These are phyloP conservation scores for Lampropteryx suffumata DNA, from an alignment of 2,888 invertebrate genomes.

Conservation along the genomic window DNA sequence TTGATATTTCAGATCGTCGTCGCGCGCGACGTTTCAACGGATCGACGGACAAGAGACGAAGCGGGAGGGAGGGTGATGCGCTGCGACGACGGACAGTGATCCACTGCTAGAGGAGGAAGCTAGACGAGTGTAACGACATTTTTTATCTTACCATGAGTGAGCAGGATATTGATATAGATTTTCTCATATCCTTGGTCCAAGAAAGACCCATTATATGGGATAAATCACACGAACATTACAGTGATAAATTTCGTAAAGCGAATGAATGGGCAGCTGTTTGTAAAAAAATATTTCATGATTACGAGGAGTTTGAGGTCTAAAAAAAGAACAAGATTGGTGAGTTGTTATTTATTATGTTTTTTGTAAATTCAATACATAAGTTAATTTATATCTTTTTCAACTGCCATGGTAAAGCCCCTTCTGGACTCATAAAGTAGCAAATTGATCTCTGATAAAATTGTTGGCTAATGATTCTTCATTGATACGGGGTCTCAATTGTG, in stretches of 20 bases:
- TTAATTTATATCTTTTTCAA: slow-evolving; percentile 30
- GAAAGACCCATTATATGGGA: slow-evolving; percentile 25
- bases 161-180: slow-evolving; percentile 37
- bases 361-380: too few relatives aligned
- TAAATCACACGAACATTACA: slow-evolving; percentile 29
- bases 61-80: too few relatives aligned
- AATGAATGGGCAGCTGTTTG: slow-evolving; percentile 32
- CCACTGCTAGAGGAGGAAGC: slow-evolving; percentile 23
- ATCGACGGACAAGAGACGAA: too few relatives aligned
- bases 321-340: slow-evolving; percentile 32
- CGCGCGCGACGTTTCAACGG: slow-evolving; percentile 20
- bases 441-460: slow-evolving; percentile 37
- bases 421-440: slow-evolving; percentile 35
- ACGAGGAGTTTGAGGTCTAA: slow-evolving; percentile 24
- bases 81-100: slow-evolving; percentile 27
- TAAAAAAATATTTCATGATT: slow-evolving; percentile 28
- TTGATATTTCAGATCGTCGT: too few relatives aligned
- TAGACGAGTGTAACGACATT: slow-evolving; percentile 29
- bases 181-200: slow-evolving; percentile 34
- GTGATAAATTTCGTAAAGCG: slow-evolving; percentile 30
- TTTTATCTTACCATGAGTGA: slow-evolving; percentile 33
- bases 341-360: slow-evolving; percentile 28
- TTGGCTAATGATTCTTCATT: slow-evolving; percentile 33
- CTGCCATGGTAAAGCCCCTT: slow-evolving; percentile 24
- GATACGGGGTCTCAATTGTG: slow-evolving; percentile 27